Percentiles rank a stretch among this genome's conserved stretches.
phyloP scores from a whole-genome alignment of 2,113 vertebrate species.

The Callionymus lyra region DNA sequence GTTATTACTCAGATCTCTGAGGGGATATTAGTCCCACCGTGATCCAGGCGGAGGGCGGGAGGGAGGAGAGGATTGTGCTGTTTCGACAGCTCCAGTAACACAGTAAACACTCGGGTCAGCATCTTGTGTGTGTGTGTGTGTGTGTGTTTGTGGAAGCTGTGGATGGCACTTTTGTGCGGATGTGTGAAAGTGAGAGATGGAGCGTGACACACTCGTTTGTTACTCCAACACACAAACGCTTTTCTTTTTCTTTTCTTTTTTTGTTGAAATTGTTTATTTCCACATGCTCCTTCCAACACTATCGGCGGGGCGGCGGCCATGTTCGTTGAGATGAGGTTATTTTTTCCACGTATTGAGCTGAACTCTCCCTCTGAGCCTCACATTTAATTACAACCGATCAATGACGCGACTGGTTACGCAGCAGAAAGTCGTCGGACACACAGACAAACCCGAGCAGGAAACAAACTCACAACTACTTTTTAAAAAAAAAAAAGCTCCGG shows the following conservation, averaged over 20 bases:
- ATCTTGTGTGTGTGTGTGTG: slow-evolving; percentile 29
- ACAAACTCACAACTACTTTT: neutral
- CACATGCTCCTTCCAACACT: slow-evolving; percentile 3
- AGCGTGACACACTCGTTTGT: slow-evolving; percentile 17
- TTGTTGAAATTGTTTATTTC: slow-evolving; percentile 42
- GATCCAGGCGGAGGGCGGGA: slow-evolving; percentile 11
- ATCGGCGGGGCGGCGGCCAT: neutral
- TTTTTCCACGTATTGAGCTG: neutral
- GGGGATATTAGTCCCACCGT: slow-evolving; percentile 49
- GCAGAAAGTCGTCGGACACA: slow-evolving; percentile 8
- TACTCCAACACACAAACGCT: slow-evolving; percentile 23
- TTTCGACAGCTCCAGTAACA: slow-evolving; percentile 47
- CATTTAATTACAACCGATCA: slow-evolving; percentile 56
- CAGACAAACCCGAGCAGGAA: neutral
- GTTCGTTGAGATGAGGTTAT: neutral
- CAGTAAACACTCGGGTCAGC: slow-evolving; percentile 52
- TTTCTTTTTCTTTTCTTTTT: slow-evolving; percentile 18
- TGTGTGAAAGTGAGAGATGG: slow-evolving; percentile 32
- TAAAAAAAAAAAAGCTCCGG: neutral
- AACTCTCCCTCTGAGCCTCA: slow-evolving; percentile 4
- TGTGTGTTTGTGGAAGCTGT: slow-evolving; percentile 18
- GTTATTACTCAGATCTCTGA: slow-evolving; percentile 55
- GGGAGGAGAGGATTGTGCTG: slow-evolving; percentile 47
- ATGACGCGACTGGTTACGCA: slow-evolving; percentile 41
- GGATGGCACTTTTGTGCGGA: slow-evolving; percentile 30